Conservation (phyloP, 1,140 invertebrate genomes). For the Listronotus bonariensis region DNA sequence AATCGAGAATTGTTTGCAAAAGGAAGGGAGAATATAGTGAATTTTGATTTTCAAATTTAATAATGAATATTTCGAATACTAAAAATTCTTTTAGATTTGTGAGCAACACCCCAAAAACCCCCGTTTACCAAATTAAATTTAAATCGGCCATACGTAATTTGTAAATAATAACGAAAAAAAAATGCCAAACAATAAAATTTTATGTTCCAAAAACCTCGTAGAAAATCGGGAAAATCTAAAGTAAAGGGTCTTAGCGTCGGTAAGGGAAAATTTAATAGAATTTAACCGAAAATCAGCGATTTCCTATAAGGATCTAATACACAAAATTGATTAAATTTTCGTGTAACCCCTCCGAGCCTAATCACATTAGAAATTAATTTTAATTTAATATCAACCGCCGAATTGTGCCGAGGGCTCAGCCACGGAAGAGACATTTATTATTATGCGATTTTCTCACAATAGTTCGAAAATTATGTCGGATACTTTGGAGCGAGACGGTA, state of each 20-base stretch:
- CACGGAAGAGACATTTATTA: constrained; percentile 14
- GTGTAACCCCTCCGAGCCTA: constrained; percentile 28
- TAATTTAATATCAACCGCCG: constrained; percentile 35
- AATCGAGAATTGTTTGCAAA: too few relatives aligned
- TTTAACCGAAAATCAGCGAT: constrained; percentile 37
- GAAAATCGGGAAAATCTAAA: constrained; percentile 15
- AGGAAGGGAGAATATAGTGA: too few relatives aligned
- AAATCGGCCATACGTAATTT: too few relatives aligned
- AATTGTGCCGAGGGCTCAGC: constrained; percentile 15
- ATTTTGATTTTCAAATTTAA: too few relatives aligned
- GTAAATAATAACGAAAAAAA: too few relatives aligned
- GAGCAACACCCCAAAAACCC: too few relatives aligned
- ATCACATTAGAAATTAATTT: constrained; percentile 38
- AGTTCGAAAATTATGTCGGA: too few relatives aligned
- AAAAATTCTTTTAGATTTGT: too few relatives aligned
- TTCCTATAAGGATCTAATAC: constrained; percentile 37
- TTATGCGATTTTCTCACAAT: constrained; percentile 9
- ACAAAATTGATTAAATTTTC: constrained; percentile 39
- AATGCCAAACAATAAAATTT: too few relatives aligned
- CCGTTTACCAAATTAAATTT: too few relatives aligned
- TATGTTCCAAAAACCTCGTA: neutral
- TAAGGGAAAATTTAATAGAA: constrained; percentile 36
- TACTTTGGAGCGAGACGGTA: too few relatives aligned
- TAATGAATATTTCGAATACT: too few relatives aligned
- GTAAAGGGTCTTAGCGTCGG: constrained; percentile 10